Percentiles rank a stretch among this genome's conserved stretches.
Evolutionary conservation across 2,113 vertebrate species (phyloP).

Genomic region (Pollachius pollachius): DNA sequence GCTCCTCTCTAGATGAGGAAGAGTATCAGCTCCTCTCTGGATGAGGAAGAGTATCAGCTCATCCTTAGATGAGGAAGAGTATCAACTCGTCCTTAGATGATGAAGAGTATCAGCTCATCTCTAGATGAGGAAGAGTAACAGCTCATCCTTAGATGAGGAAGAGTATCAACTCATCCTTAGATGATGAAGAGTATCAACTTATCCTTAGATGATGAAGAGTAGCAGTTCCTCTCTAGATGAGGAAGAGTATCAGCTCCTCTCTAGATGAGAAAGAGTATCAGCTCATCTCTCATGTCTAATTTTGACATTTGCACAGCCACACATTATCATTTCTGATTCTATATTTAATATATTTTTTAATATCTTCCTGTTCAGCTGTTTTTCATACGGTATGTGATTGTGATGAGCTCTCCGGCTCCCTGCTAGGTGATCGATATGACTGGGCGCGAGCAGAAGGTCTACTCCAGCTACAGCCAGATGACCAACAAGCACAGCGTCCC

Average conservation of each 20-base stretch:
- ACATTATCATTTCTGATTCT: no score
- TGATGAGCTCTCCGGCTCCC: background rate
- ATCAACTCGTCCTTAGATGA: background rate
- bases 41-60: background rate
- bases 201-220: no score
- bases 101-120: no score
- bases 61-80: no score
- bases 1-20: background rate
- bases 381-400: background rate
- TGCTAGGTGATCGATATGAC: slow-evolving; percentile 97
- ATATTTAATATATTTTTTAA: no score
- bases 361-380: background rate
- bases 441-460: slow-evolving; percentile 92
- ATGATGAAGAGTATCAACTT: no score
- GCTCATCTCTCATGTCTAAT: background rate
- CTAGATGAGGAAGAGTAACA: background rate
- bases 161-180: background rate
- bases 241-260: background rate
- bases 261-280: background rate
- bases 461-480: slow-evolving; percentile 98
- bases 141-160: background rate
- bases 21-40: background rate
- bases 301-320: no score
- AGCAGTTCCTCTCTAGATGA: background rate
- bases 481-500: slow-evolving; percentile 94